Evolutionary conservation across 2,797 vertebrate genomes (phyloP).

Genomic region (Darevskia nairensis): DNA sequence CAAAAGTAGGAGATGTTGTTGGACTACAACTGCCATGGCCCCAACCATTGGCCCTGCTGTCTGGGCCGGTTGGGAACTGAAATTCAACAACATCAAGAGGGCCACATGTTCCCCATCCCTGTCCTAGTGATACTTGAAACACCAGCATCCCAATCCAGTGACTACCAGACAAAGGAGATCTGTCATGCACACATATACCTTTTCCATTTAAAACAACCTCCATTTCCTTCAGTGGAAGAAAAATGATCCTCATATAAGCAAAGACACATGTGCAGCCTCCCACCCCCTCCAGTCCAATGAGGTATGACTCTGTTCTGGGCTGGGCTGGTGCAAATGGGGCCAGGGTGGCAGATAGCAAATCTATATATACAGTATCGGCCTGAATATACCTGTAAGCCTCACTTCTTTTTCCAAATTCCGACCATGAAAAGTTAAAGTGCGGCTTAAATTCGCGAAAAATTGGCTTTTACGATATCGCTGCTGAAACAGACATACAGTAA

Average conservation of each 20-base stretch:
- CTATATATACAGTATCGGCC: too few relatives aligned
- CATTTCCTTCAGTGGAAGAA: not conserved
- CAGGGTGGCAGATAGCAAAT: not conserved
- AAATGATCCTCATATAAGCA: not conserved
- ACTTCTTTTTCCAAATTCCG: too few relatives aligned
- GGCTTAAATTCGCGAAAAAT: too few relatives aligned
- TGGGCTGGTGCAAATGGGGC: not conserved
- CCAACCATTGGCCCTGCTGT: not conserved
- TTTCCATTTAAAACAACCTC: not conserved
- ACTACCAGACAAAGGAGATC: not conserved
- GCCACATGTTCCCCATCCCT: not conserved
- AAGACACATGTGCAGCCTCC: too few relatives aligned
- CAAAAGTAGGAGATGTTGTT: not conserved
- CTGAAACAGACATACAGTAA: too few relatives aligned
- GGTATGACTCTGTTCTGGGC: not conserved
- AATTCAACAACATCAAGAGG: not conserved
- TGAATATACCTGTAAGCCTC: not conserved
- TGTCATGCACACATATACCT: not conserved
- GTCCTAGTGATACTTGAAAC: not conserved
- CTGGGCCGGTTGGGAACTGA: not conserved
- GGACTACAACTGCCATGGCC: not conserved
- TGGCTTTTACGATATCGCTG: too few relatives aligned
- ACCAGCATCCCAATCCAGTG: not conserved
- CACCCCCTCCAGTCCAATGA: not conserved
- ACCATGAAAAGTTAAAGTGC: too few relatives aligned